phyloP scores from a whole-genome alignment of 1,140 invertebrate genomes.

The Pseudomyrmex pallidus region DNA sequence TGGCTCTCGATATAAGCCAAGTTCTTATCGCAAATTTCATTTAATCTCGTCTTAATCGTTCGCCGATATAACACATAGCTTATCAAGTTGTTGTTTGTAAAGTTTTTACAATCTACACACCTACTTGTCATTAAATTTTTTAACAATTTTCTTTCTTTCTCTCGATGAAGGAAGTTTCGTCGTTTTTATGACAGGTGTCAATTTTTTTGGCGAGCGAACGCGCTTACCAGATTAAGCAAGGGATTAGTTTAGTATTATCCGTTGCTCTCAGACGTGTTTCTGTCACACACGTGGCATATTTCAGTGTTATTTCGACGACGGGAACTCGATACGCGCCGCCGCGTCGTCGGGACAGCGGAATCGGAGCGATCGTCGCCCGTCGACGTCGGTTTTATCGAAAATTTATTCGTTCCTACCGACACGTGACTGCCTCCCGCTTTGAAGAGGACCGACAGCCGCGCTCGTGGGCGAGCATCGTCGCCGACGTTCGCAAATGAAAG shows the following conservation, averaged over 20 bases:
- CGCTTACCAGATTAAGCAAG: conserved; percentile 36
- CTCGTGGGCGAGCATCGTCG: conserved; percentile 61
- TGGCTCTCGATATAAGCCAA: conserved; percentile 9
- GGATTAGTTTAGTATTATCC: conserved; percentile 62
- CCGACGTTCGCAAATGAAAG: conserved; percentile 68
- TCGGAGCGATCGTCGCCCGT: conserved; percentile 71
- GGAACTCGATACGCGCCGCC: conserved; percentile 71
- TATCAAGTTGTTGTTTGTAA: background rate
- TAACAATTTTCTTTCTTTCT: background rate
- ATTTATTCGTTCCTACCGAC: conserved; percentile 72
- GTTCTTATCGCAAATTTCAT: conserved; percentile 21
- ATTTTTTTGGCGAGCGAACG: background rate
- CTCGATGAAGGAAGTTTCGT: background rate
- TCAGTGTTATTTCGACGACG: conserved; percentile 73
- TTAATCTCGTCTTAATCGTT: background rate
- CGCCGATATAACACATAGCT: too few species aligned
- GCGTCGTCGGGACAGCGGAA: conserved; percentile 68
- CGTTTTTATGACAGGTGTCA: background rate
- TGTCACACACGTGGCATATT: conserved; percentile 70
- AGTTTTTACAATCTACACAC: background rate
- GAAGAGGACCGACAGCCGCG: conserved; percentile 65
- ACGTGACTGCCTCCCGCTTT: conserved; percentile 68
- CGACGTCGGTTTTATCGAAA: conserved; percentile 74
- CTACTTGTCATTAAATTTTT: background rate
- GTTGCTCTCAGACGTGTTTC: conserved; percentile 63